Evolutionary conservation across 2,797 vertebrate species (phyloP).

Genomic region (Macroramphosus scolopax): DNA sequence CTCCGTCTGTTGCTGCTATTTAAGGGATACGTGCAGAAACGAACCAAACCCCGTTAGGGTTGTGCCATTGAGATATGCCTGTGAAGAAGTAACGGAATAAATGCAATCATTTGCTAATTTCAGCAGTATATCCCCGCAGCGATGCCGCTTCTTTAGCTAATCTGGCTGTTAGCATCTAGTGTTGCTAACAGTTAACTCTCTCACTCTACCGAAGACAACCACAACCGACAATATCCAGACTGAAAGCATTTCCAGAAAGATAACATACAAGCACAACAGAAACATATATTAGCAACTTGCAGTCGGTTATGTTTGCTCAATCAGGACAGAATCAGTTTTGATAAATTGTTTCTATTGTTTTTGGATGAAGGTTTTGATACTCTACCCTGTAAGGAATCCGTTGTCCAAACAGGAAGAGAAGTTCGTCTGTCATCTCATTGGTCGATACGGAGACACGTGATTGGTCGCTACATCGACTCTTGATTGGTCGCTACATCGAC

Average conservation of each 20-base stretch:
- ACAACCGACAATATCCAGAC: conserved; percentile 23
- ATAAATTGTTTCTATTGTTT: conserved; percentile 1
- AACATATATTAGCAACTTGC: accelerated
- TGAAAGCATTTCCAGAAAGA: conserved; percentile 7
- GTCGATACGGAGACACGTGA: conserved; percentile 27
- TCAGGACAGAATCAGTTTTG: neutral
- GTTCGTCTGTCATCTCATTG: conserved; percentile 45
- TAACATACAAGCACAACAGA: neutral
- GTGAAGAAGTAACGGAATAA: neutral
- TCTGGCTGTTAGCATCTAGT: conserved; percentile 45
- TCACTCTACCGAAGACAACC: too few relatives aligned
- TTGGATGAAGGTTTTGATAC: conserved; percentile 35
- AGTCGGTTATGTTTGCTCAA: neutral
- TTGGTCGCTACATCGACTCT: conserved; percentile 35
- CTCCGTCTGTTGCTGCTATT: conserved; percentile 1
- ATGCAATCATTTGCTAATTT: neutral
- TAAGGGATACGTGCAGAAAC: neutral
- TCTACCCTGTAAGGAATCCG: conserved; percentile 38
- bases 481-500: neutral
- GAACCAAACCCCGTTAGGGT: neutral
- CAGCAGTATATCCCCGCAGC: neutral
- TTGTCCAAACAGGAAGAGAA: conserved; percentile 67
- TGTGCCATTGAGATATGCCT: neutral
- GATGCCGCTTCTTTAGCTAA: conserved; percentile 36
- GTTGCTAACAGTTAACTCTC: conserved; percentile 27